Evolutionary conservation across 2,797 vertebrate species (phyloP), one percentile per base, ranked within the genome.

Genomic region (Ctenopoma kingsleyae): DNA sequence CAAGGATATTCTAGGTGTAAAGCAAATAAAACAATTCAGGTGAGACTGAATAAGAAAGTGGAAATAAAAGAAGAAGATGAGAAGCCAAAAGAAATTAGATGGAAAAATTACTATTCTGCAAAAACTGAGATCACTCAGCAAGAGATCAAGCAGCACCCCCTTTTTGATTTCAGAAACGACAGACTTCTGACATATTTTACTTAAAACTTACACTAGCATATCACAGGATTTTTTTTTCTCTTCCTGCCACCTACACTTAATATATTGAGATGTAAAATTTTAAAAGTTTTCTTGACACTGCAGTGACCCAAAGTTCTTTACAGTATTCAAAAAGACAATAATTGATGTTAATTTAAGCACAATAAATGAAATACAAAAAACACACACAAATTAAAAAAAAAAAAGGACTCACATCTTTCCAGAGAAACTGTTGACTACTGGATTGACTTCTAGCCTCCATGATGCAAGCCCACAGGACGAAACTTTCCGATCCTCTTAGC

Each of bases 351-450:
- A 36, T 27, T 38, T 3, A 49, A 65, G 25, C 53, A 22, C 30
- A 62, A 49, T 67, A 59, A 82, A 76, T 62, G 7, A 62, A 71
- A 71, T 3, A 4, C 3, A 46, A 65, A 22, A 32, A 32, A 30
- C 4, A 4, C 6, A 30, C 5, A 30, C 6, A 30, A 25, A 46
- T 4, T n/a, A n/a, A n/a, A n/a, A 20, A 8, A n/a, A 36, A 73
- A 84, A 78, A 20, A 50, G 12, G 19, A 95, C 94, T 95, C 91
- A 95, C 94, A 93, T 95, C 94, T 89, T 93, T 93, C 91, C 91
- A 94, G 32, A 94, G 83, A 74, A 85, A 83, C 83, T 94, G 93
- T 55, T 94, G 92, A 83, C 93, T 94, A 83, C 79, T 92, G 81
- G 91, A 89, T 54, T 89, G 80, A 81, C 55, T 83, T 71, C 75